Percentiles rank a stretch among this genome's conserved stretches.
These are phyloP conservation scores for Cydia splendana DNA, from an alignment of 1,140 invertebrate genomes.

Conservation along the genomic window DNA sequence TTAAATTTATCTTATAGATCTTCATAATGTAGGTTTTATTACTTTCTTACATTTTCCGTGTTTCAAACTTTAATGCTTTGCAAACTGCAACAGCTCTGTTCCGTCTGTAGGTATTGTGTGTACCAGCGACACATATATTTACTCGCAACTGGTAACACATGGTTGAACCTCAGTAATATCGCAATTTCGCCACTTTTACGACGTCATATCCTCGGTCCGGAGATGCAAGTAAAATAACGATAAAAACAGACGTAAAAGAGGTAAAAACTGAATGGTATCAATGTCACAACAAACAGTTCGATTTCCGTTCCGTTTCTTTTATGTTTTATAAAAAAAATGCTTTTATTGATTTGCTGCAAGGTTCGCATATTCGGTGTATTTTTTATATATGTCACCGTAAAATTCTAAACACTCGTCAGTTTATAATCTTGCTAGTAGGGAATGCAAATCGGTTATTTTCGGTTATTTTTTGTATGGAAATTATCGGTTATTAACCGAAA, in stretches of 20 bases:
- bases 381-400: too few relatives aligned
- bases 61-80: neutral
- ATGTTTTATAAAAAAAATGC: neutral
- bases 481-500: too few relatives aligned
- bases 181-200: constrained; percentile 29
- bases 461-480: too few relatives aligned
- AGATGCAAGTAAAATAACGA: constrained; percentile 28
- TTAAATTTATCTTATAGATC: too few relatives aligned
- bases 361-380: too few relatives aligned
- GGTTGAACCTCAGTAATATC: constrained; percentile 26
- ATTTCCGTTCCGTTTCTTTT: neutral
- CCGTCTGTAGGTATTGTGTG: neutral
- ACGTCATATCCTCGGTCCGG: constrained; percentile 14
- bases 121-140: neutral
- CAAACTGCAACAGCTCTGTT: too few relatives aligned
- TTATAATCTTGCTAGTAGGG: too few relatives aligned
- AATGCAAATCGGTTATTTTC: too few relatives aligned
- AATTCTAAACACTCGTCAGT: too few relatives aligned
- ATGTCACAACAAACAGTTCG: constrained; percentile 2
- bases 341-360: neutral
- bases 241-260: constrained; percentile 25
- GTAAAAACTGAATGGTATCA: neutral
- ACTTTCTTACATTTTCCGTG: neutral
- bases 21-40: too few relatives aligned
- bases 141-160: constrained; percentile 20